Conservation (phyloP, 1,140 invertebrate species). For the Hylaeus anthracinus region DNA sequence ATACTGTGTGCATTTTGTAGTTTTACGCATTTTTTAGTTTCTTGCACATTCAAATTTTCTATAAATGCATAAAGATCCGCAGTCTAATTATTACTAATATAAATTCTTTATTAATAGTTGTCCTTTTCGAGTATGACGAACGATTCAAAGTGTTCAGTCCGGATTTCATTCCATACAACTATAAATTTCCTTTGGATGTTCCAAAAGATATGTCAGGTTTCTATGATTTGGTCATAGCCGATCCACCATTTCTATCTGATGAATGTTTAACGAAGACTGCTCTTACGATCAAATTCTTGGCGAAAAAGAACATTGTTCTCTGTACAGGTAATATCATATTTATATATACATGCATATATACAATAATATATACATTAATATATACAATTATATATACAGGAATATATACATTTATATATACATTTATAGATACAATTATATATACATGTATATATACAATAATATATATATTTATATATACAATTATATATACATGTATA, state of each 20-base stretch:
- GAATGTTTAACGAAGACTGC: slow-evolving; percentile 95
- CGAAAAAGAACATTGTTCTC: slow-evolving; percentile 91
- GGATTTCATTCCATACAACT: slow-evolving; percentile 95
- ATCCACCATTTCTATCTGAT: slow-evolving; percentile 96
- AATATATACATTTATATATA: too few species aligned
- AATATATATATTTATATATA: too few species aligned
- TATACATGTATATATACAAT: too few species aligned
- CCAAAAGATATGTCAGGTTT: slow-evolving; percentile 82
- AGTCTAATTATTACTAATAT: neutral
- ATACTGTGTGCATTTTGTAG: too few species aligned
- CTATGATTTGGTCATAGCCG: slow-evolving; percentile 94
- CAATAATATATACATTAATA: too few species aligned
- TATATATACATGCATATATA: too few species aligned
- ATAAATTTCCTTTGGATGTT: slow-evolving; percentile 89
- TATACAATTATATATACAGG: too few species aligned
- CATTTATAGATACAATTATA: too few species aligned
- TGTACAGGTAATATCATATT: slow-evolving; percentile 88
- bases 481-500: too few species aligned
- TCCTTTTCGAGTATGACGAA: slow-evolving; percentile 90
- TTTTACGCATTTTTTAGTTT: too few species aligned
- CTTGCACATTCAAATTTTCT: too few species aligned
- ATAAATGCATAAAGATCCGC: too few species aligned
- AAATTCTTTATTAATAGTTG: slow-evolving; percentile 82
- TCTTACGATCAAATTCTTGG: slow-evolving; percentile 88
- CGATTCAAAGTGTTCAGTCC: slow-evolving; percentile 89